phyloP scores from a whole-genome alignment of 35 echinoderm and acorn worm species.

The Apostichopus californicus region DNA sequence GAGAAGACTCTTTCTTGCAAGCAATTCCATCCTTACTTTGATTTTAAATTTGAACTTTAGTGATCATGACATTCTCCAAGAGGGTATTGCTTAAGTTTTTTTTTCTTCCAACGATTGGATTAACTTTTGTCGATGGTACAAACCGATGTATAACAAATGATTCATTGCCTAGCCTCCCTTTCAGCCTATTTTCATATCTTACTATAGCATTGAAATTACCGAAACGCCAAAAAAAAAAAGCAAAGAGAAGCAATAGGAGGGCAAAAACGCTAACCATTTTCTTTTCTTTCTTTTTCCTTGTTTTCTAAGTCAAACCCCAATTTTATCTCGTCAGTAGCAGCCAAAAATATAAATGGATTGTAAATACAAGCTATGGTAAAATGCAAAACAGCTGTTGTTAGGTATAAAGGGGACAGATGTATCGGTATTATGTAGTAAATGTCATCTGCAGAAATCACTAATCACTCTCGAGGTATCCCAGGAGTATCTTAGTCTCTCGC shows the following conservation, averaged over 20 bases:
- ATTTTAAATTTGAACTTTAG: neutral
- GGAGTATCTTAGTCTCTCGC: conserved; percentile 9
- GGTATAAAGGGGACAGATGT: conserved; percentile 30
- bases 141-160: neutral
- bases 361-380: neutral
- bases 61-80: neutral
- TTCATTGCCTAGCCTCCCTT: neutral
- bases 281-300: neutral
- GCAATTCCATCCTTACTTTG: no score
- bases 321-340: conserved; percentile 4
- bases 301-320: neutral
- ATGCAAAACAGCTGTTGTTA: conserved; percentile 38
- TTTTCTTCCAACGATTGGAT: neutral
- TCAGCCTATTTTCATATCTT: neutral
- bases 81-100: neutral
- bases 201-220: neutral
- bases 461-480: conserved; percentile 31
- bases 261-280: neutral
- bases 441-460: conserved; percentile 14
- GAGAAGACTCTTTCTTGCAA: no score
- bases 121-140: neutral
- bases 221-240: neutral
- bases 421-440: conserved; percentile 35
- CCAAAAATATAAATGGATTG: neutral
- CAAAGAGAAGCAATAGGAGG: neutral